These are phyloP conservation scores for Procambarus clarkii DNA, from an alignment of 1,140 invertebrate genomes.

Conservation along the genomic window DNA sequence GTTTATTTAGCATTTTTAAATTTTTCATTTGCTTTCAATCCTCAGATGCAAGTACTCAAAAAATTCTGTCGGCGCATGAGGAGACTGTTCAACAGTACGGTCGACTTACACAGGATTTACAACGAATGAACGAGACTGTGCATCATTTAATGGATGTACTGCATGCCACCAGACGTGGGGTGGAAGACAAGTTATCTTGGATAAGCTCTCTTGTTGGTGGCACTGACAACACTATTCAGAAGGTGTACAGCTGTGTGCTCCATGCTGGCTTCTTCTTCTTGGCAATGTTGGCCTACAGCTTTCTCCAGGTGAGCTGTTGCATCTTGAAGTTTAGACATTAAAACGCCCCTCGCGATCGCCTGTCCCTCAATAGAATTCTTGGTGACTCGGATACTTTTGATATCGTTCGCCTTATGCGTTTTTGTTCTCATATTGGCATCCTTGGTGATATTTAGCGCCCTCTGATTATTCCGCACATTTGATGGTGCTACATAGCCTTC, in stretches of 20 bases:
- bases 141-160: constrained; percentile 78
- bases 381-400: too few relatives aligned
- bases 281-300: constrained; percentile 67
- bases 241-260: constrained; percentile 73
- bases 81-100: constrained; percentile 79
- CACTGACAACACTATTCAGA: constrained; percentile 76
- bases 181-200: constrained; percentile 80
- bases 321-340: too few relatives aligned
- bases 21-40: constrained; percentile 28
- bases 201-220: constrained; percentile 79
- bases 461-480: too few relatives aligned
- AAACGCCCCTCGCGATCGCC: too few relatives aligned
- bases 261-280: constrained; percentile 75
- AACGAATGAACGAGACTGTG: constrained; percentile 81
- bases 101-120: constrained; percentile 79
- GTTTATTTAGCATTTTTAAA: not conserved
- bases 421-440: too few relatives aligned
- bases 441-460: too few relatives aligned
- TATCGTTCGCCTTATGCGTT: too few relatives aligned
- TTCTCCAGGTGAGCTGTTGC: constrained; percentile 45
- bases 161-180: constrained; percentile 76
- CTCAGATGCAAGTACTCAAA: constrained; percentile 78
- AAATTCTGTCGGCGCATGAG: constrained; percentile 79
- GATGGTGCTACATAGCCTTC: too few relatives aligned
- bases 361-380: too few relatives aligned